Conservation (phyloP, 2,888 invertebrate species). For the Parnassius mnemosyne region DNA sequence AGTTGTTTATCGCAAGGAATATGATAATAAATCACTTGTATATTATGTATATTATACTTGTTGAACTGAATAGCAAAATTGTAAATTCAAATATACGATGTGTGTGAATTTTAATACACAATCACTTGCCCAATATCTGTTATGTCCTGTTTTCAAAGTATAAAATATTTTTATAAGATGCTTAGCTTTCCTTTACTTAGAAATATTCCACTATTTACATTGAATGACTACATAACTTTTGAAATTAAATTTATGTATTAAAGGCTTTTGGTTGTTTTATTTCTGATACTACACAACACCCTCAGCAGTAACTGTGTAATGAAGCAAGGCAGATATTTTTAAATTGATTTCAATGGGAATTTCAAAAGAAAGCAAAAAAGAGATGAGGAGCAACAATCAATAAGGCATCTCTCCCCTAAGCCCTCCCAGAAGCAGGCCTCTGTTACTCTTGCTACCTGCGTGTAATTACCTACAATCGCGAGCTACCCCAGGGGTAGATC, state of each 20-base stretch:
- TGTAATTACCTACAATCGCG: too few species aligned
- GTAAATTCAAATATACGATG: conserved; percentile 15
- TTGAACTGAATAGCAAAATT: conserved; percentile 2
- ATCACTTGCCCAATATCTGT: conserved; percentile 58
- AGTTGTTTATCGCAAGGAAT: neutral
- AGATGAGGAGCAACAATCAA: too few species aligned
- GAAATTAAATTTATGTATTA: conserved; percentile 74
- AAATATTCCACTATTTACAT: conserved; percentile 75
- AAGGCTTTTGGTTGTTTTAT: conserved; percentile 33
- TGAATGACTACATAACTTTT: conserved; percentile 43
- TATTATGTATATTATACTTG: neutral
- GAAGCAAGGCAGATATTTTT: too few species aligned
- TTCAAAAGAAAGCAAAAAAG: too few species aligned
- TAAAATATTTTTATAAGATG: conserved; percentile 78
- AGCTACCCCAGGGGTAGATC: too few species aligned
- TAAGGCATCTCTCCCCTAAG: too few species aligned
- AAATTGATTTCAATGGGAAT: too few species aligned
- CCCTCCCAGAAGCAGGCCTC: too few species aligned
- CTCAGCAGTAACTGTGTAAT: too few species aligned
- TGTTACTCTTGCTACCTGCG: too few species aligned
- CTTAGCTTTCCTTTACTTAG: conserved; percentile 77
- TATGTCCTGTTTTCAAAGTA: conserved; percentile 60
- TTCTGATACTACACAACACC: neutral
- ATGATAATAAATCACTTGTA: neutral
- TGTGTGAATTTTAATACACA: conserved; percentile 41